Base-by-base conservation (phyloP, 2,888 invertebrate genomes). In the Lutraria lutraria region DNA sequence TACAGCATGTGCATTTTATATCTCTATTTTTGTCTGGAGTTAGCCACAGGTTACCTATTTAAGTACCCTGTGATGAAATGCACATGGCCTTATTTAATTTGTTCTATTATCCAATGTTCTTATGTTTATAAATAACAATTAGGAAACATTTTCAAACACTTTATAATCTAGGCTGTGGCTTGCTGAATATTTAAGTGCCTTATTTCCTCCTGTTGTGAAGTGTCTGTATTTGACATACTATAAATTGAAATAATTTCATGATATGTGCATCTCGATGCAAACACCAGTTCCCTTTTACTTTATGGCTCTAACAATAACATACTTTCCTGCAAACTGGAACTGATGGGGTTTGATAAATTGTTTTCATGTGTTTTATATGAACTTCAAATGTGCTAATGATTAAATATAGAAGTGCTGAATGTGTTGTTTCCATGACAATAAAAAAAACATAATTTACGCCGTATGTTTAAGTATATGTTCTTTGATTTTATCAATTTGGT, bases 51-150 rank as follows among this genome's bases (percentile, higher is more conserved):
- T 68, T 68, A 25, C 12, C 0, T 0, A 25, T 68, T 68, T 25
- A 56, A 56, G 56, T 68, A 25, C 8, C n/a, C 0, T 4, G n/a
- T 68, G 63, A 68, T 68, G 63, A 12, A 68, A 68, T 25, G 63
- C 63, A 68, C n/a, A n/a, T 68, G 63, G 63, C n/a, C 63, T 68
- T 13, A 3, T 68, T 68, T 68, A 68, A 68, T 68, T n/a, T 68
- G 0, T 68, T 25, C 63, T 68, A 25, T 68, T 12, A 25, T n/a
- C 63, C n/a, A 68, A 68, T 13, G n/a, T n/a, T 68, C 63, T 68
- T 12, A 13, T 68, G 25, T 68, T n/a, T 68, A 68, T 68, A 68
- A 68, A 68, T 68, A 25, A 68, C 63, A 68, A 68, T 68, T 68
- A 68, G 25, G 63, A 12, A 68, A 25, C 6, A 25, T 12, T 68